These are phyloP conservation scores for Chrysomela aeneicollis DNA, from an alignment of 2,888 invertebrate genomes.

Conservation along the genomic window DNA sequence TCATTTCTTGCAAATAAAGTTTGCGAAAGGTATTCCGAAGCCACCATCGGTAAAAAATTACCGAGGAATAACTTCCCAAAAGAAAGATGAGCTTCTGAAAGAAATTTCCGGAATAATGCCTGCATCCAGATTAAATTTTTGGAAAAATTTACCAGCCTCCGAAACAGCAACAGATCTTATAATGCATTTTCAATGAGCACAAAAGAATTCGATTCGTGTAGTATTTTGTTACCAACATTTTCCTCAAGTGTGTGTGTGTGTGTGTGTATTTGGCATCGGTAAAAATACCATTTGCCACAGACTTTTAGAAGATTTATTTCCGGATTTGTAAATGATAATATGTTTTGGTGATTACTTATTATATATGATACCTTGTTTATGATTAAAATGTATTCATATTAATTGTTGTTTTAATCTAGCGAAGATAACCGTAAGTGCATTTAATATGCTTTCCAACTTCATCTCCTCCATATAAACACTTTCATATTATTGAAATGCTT, in stretches of 20 bases:
- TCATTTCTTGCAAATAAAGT: no score
- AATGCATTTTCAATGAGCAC: slow-evolving; percentile 1
- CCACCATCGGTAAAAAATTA: slow-evolving; percentile 3
- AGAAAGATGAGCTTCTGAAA: no score
- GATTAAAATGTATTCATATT: neutral
- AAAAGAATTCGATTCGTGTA: neutral
- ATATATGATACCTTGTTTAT: neutral
- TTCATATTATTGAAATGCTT: no score
- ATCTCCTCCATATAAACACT: no score
- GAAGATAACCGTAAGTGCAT: slow-evolving; percentile 1
- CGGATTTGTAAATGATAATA: no score
- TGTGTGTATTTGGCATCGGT: no score
- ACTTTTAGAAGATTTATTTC: no score
- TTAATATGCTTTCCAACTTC: neutral
- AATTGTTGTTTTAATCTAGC: slow-evolving; percentile 1
- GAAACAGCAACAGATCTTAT: slow-evolving; percentile 6
- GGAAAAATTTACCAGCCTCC: neutral
- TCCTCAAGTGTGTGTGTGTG: no score
- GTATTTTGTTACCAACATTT: slow-evolving; percentile 1
- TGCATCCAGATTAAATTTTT: neutral
- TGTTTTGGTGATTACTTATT: no score
- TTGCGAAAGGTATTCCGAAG: slow-evolving; percentile 5
- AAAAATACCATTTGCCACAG: no score
- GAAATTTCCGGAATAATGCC: slow-evolving; percentile 3
- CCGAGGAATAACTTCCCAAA: slow-evolving; percentile 8